phyloP scores from a whole-genome alignment of 2,113 vertebrate species.

The Proteles cristata region DNA sequence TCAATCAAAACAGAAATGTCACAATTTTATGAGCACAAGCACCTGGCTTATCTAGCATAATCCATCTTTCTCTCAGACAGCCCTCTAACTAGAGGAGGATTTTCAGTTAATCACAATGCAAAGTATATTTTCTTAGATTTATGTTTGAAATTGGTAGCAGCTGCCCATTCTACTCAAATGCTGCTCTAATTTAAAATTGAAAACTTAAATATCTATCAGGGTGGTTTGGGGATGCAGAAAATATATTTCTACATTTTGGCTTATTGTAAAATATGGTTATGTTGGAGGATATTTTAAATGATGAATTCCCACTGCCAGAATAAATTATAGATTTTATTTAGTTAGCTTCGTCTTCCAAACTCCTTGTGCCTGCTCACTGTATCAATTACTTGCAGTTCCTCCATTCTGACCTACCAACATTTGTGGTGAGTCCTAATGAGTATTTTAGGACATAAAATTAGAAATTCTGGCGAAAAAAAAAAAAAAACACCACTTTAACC shows the following conservation, averaged over 20 bases:
- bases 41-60: constrained; percentile 58
- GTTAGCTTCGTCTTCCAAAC: not conserved
- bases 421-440: not conserved
- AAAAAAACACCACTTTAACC: not conserved
- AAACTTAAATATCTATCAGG: constrained; percentile 73
- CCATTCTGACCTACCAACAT: not conserved
- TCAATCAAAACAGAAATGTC: constrained; percentile 62
- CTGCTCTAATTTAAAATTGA: constrained; percentile 68
- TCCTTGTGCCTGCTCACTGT: not conserved
- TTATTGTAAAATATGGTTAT: constrained; percentile 61
- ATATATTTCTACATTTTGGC: constrained; percentile 10
- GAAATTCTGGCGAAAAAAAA: not conserved
- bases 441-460: not conserved
- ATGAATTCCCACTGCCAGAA: constrained; percentile 7
- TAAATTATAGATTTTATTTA: constrained; percentile 54
- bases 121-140: constrained; percentile 68
- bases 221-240: constrained; percentile 51
- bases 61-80: constrained; percentile 57
- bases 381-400: not conserved
- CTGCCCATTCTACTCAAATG: constrained; percentile 68
- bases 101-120: constrained; percentile 77
- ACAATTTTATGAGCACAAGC: constrained; percentile 65
- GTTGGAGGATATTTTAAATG: not conserved
- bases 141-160: constrained; percentile 70
- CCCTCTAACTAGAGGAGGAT: constrained; percentile 36